phyloP scores from a whole-genome alignment of 2,797 vertebrate species.

The Sebastolobus alascanus region DNA sequence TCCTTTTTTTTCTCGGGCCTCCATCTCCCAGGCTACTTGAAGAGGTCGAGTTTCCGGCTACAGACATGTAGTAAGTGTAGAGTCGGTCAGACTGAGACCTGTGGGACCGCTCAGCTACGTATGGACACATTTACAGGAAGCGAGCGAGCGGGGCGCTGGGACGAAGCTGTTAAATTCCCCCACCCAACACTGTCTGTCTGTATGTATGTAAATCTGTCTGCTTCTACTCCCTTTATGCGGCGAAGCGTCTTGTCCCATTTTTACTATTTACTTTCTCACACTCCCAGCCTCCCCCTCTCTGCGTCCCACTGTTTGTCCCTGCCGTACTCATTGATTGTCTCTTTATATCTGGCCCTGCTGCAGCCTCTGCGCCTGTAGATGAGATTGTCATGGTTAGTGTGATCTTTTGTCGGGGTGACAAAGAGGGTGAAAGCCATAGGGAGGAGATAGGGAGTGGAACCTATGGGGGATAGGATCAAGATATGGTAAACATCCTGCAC shows the following conservation, averaged over 20 bases:
- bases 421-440: conserved; percentile 65
- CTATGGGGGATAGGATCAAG: conserved; percentile 44
- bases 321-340: conserved; percentile 67
- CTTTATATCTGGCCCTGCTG: conserved; percentile 62
- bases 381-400: conserved; percentile 80
- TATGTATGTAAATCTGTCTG: conserved; percentile 56
- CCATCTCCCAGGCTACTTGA: conserved; percentile 39
- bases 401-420: conserved; percentile 72
- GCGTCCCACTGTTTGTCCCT: conserved; percentile 66
- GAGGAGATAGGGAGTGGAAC: conserved; percentile 48
- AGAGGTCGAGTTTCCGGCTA: conserved; percentile 57
- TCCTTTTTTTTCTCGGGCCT: conserved; percentile 28
- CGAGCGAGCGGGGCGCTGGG: conserved; percentile 10
- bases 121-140: conserved; percentile 68
- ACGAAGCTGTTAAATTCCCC: conserved; percentile 47
- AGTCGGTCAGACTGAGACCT: conserved; percentile 49
- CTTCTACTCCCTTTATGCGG: conserved; percentile 33
- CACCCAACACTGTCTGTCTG: conserved; percentile 34
- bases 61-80: conserved; percentile 52
- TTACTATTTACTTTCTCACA: conserved; percentile 82
- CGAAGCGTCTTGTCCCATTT: conserved; percentile 58
- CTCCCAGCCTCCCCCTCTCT: conserved; percentile 50
- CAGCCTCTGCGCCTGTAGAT: conserved; percentile 66
- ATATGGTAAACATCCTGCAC: conserved; percentile 64
- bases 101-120: conserved; percentile 48